Conservation (phyloP, 2,113 vertebrate species). For the Leptobrachium leishanense region DNA sequence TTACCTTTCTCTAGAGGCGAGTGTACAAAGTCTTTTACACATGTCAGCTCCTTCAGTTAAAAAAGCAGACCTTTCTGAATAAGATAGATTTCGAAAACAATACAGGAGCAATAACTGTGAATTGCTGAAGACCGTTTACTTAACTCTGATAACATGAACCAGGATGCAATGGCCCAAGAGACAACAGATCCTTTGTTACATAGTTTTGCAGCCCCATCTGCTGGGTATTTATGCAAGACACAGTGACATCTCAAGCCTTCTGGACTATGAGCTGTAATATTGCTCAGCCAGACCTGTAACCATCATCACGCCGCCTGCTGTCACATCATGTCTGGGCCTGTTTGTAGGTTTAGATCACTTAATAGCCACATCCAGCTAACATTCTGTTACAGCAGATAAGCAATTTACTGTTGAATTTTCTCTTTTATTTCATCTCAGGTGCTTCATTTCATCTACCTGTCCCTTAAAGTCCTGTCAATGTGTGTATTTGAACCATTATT, state of each 20-base stretch:
- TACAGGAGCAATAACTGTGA: slow-evolving; percentile 8
- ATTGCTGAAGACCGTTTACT: neutral
- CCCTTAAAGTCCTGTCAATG: neutral
- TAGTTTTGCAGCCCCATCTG: slow-evolving; percentile 31
- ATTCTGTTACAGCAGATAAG: neutral
- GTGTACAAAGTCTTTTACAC: no score
- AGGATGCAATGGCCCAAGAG: no score
- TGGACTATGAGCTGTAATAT: neutral
- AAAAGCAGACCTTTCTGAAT: slow-evolving; percentile 6
- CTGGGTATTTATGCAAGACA: slow-evolving; percentile 1
- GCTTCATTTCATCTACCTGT: neutral
- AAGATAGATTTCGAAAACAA: neutral
- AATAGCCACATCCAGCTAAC: neutral
- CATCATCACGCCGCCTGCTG: neutral
- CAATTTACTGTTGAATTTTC: neutral
- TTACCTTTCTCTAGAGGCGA: no score
- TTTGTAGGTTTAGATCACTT: neutral
- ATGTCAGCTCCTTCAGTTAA: no score
- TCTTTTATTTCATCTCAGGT: neutral
- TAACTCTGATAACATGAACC: neutral
- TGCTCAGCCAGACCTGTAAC: neutral
- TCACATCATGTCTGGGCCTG: neutral
- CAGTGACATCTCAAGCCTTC: neutral
- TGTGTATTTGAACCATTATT: neutral
- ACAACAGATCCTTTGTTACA: slow-evolving; percentile 6